Evolutionary conservation across 2,113 vertebrate species (phyloP).

Genomic region (Cichladusa arquata): DNA sequence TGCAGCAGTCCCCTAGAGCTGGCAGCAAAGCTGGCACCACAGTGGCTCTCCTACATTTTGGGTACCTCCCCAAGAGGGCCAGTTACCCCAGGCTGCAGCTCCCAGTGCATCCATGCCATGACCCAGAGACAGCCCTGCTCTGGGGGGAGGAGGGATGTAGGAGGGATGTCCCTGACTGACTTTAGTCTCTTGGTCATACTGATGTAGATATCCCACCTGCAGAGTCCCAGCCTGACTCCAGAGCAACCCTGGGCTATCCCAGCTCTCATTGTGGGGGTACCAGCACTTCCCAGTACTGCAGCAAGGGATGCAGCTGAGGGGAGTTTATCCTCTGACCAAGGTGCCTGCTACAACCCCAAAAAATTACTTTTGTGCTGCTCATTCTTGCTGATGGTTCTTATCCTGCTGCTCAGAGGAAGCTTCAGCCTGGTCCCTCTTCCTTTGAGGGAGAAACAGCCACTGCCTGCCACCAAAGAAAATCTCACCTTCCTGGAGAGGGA

Average conservation of each 20-base stretch:
- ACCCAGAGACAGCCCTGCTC: background rate
- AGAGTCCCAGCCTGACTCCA: background rate
- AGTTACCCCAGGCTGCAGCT: background rate
- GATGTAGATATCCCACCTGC: background rate
- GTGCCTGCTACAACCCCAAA: background rate
- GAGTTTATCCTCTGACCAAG: background rate
- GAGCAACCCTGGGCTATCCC: background rate
- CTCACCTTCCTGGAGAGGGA: background rate
- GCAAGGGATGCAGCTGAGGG: background rate
- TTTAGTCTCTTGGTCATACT: background rate
- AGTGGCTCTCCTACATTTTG: background rate
- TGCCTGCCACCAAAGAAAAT: background rate
- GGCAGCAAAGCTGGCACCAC: background rate
- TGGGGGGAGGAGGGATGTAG: background rate
- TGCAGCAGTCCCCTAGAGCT: background rate
- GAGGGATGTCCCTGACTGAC: background rate
- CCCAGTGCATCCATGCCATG: background rate
- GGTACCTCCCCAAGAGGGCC: background rate
- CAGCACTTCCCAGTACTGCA: background rate
- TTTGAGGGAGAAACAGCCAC: background rate
- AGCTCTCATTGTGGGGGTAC: background rate
- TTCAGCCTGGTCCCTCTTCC: background rate
- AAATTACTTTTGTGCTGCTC: background rate
- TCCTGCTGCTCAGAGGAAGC: background rate
- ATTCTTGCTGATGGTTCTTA: background rate